These are phyloP conservation scores for Halcyon smyrnensis DNA, from an alignment of 2,797 vertebrate species.

Conservation along the genomic window DNA sequence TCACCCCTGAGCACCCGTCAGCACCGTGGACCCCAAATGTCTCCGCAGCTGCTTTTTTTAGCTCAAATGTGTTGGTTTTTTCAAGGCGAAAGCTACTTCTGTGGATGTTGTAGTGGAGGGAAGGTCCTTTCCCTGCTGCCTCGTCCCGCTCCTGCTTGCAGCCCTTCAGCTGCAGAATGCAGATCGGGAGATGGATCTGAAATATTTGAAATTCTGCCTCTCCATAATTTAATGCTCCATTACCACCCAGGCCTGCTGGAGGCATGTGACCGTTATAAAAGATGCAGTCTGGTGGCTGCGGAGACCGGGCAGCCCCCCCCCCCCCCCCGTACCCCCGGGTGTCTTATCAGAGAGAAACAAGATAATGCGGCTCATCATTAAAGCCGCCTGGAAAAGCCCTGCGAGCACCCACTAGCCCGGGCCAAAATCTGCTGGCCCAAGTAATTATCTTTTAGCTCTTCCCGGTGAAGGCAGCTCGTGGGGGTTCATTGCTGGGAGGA, in stretches of 20 bases:
- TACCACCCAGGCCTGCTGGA: neutral
- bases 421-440: neutral
- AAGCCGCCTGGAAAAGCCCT: neutral
- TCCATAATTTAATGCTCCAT: neutral
- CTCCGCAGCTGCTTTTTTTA: neutral
- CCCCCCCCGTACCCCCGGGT: neutral
- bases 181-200: neutral
- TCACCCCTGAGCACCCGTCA: rapidly evolving
- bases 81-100: neutral
- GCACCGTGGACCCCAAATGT: neutral
- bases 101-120: rapidly evolving
- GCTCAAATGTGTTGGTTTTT: neutral
- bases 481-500: neutral
- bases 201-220: neutral
- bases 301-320: neutral
- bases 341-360: neutral
- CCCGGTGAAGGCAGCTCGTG: neutral
- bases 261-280: neutral
- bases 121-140: neutral
- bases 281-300: neutral
- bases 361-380: neutral
- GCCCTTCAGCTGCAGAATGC: neutral
- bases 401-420: rapidly evolving
- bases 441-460: neutral
- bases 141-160: neutral